Evolutionary conservation across 2,888 invertebrate species (phyloP).

Genomic region (Bombylius major): DNA sequence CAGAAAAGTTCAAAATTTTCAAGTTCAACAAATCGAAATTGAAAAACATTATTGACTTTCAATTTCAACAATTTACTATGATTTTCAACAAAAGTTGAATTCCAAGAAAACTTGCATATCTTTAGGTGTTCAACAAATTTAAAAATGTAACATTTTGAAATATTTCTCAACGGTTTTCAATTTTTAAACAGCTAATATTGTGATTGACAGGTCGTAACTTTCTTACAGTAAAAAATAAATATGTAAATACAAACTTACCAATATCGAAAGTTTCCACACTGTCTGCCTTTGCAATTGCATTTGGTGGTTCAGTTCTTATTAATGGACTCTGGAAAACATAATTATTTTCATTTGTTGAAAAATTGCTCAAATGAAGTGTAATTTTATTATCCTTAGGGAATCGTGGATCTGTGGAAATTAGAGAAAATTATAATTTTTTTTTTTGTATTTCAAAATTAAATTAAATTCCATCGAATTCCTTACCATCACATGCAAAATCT

Average conservation of each 20-base stretch:
- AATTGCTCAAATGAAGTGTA: conserved; percentile 17
- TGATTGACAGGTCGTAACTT: no score
- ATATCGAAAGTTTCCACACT: conserved; percentile 20
- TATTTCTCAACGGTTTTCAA: no score
- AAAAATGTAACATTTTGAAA: no score
- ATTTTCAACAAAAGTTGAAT: no score
- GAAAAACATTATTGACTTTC: no score
- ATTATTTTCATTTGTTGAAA: conserved; percentile 11
- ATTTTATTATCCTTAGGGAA: conserved; percentile 22
- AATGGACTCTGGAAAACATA: conserved; percentile 22
- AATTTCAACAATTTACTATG: no score
- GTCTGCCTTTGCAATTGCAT: conserved; percentile 17
- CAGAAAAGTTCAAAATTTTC: no score
- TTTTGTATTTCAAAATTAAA: neutral
- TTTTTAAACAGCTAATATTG: no score
- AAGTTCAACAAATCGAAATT: no score
- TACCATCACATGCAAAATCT: conserved; percentile 73
- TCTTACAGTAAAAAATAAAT: no score
- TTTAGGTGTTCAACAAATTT: no score
- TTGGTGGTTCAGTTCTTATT: conserved; percentile 19
- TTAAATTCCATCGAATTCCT: conserved; percentile 16
- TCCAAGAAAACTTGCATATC: no score
- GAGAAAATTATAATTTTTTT: neutral
- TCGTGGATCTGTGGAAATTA: conserved; percentile 17
- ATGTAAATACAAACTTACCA: conserved; percentile 17